These are phyloP conservation scores for Lapara coniferarum DNA, from an alignment of 2,888 invertebrate genomes.

Conservation along the genomic window DNA sequence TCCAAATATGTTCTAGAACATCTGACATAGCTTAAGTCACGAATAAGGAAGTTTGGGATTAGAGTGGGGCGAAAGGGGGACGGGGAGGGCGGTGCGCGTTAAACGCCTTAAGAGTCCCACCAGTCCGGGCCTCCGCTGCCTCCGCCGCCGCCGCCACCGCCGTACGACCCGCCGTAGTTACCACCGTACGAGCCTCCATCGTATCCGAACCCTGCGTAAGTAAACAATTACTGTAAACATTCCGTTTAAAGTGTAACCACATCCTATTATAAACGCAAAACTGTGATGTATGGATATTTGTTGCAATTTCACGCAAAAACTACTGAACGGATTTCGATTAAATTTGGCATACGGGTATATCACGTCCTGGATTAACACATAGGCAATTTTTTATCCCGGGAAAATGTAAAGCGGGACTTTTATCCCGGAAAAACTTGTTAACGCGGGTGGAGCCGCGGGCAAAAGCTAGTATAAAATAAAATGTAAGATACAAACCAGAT, in stretches of 20 bases:
- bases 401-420: too few relatives aligned
- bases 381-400: too few relatives aligned
- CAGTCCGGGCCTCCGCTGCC: slow-evolving; percentile 76
- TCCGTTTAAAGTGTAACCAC: background rate
- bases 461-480: background rate
- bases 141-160: slow-evolving; percentile 76
- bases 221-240: background rate
- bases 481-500: slow-evolving; percentile 50
- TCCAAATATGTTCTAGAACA: slow-evolving; percentile 53
- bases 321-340: too few relatives aligned
- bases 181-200: slow-evolving; percentile 73
- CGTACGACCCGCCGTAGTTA: slow-evolving; percentile 77
- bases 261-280: too few relatives aligned
- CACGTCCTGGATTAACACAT: too few relatives aligned
- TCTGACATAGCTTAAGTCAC: slow-evolving; percentile 53
- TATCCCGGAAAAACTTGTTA: too few relatives aligned
- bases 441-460: too few relatives aligned
- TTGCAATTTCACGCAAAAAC: too few relatives aligned
- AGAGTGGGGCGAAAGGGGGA: slow-evolving; percentile 37
- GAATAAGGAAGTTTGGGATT: slow-evolving; percentile 39
- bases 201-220: slow-evolving; percentile 64
- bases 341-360: too few relatives aligned
- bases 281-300: too few relatives aligned
- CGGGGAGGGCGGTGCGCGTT: slow-evolving; percentile 39
- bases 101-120: slow-evolving; percentile 75